A percentile compares a stretch with the other conserved stretches of the same genome.
Conservation (phyloP, 1,140 invertebrate genomes). For the Samia ricini region DNA sequence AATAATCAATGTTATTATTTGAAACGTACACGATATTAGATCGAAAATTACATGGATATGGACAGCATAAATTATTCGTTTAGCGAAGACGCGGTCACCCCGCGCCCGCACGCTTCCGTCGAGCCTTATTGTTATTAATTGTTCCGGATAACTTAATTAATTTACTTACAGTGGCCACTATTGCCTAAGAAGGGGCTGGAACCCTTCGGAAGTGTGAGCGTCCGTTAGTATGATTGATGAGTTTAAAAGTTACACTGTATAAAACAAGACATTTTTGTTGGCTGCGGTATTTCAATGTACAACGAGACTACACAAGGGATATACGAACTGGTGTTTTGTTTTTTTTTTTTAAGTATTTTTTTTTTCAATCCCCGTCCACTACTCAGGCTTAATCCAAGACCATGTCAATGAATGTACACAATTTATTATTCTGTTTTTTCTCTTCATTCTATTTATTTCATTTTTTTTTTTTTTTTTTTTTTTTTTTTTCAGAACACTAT, state of each 20-base stretch:
- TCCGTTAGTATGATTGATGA: neutral
- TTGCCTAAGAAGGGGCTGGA: neutral
- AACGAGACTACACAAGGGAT: too few species aligned
- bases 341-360: too few species aligned
- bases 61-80: constrained; percentile 31
- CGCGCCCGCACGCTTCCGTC: constrained; percentile 3
- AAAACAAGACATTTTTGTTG: neutral
- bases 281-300: neutral
- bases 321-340: too few species aligned
- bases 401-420: too few species aligned
- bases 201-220: neutral
- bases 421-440: too few species aligned
- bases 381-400: too few species aligned
- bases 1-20: too few species aligned
- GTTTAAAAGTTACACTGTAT: neutral
- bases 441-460: too few species aligned
- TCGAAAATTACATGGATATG: neutral
- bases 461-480: too few species aligned
- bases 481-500: too few species aligned
- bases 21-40: too few species aligned
- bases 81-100: neutral
- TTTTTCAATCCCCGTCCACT: too few species aligned
- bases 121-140: constrained; percentile 39
- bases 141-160: constrained; percentile 25
- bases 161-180: constrained; percentile 4